phyloP scores from a whole-genome alignment of 2,113 vertebrate species.

The Psittacus erithacus region DNA sequence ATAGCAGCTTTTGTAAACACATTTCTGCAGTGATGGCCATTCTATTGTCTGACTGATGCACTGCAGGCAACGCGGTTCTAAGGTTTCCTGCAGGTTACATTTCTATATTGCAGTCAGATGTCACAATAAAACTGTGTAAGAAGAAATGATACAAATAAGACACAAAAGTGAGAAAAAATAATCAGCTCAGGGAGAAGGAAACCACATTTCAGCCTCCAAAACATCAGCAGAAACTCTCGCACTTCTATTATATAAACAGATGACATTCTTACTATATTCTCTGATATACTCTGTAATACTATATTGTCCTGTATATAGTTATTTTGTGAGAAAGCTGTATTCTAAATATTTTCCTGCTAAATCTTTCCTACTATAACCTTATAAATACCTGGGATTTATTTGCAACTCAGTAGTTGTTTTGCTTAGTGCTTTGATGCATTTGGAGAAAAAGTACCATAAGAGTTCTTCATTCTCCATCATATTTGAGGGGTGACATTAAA shows the following conservation, averaged over 20 bases:
- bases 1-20: constrained; percentile 36
- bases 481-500: neutral
- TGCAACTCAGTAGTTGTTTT: neutral
- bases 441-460: neutral
- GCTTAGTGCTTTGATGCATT: neutral
- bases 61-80: constrained; percentile 10
- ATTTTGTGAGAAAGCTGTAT: neutral
- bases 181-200: constrained; percentile 31
- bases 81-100: constrained; percentile 38
- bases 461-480: neutral
- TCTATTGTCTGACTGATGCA: constrained; percentile 51
- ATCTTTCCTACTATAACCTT: neutral
- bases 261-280: constrained; percentile 14
- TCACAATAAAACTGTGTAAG: constrained; percentile 41
- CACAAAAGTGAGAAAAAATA: constrained; percentile 53
- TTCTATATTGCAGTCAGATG: constrained; percentile 54
- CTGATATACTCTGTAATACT: neutral
- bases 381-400: neutral
- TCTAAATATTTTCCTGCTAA: constrained; percentile 3
- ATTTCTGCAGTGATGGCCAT: constrained; percentile 17
- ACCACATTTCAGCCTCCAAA: constrained; percentile 44
- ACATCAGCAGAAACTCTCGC: constrained; percentile 31
- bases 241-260: constrained; percentile 48
- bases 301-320: constrained; percentile 17
- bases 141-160: constrained; percentile 27